A percentile compares a stretch with the other conserved stretches of the same genome.
phyloP scores from a whole-genome alignment of 1,140 invertebrate genomes.

The Drosophila aff. region DNA sequence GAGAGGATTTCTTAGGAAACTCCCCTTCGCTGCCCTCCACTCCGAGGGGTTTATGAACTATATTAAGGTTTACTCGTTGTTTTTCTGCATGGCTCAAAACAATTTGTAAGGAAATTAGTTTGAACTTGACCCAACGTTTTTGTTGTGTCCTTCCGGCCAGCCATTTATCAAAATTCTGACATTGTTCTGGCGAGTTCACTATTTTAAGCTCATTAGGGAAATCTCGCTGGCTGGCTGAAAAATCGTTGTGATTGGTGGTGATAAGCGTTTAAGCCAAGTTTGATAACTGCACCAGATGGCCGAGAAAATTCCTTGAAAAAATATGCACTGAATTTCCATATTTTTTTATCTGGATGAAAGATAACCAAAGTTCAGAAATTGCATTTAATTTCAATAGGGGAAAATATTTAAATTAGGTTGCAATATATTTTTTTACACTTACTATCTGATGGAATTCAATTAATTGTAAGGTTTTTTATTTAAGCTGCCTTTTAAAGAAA shows the following conservation, averaged over 20 bases:
- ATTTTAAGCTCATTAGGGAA: slow-evolving; percentile 60
- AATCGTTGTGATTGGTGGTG: slow-evolving; percentile 34
- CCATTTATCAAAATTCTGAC: slow-evolving; percentile 57
- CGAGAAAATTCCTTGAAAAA: slow-evolving; percentile 18
- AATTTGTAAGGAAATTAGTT: slow-evolving; percentile 66
- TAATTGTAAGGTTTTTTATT: background rate
- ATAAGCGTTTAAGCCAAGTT: slow-evolving; percentile 59
- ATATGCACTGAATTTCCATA: slow-evolving; percentile 6
- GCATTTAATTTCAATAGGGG: background rate
- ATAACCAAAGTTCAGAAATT: slow-evolving; percentile 1
- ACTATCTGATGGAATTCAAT: background rate
- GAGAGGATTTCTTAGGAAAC: slow-evolving; percentile 21
- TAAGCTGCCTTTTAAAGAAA: background rate
- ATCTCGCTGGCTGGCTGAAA: slow-evolving; percentile 1
- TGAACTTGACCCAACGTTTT: slow-evolving; percentile 71
- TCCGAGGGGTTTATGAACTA: slow-evolving; percentile 59
- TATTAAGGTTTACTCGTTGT: slow-evolving; percentile 23
- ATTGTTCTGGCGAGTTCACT: slow-evolving; percentile 6
- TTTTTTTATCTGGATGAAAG: background rate
- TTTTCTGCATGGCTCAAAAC: slow-evolving; percentile 37
- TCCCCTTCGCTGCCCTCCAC: background rate
- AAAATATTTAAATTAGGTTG: background rate
- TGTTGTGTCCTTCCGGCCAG: slow-evolving; percentile 7
- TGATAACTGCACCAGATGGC: slow-evolving; percentile 59
- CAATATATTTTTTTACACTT: background rate